These are phyloP conservation scores for Parochlus steinenii DNA, from an alignment of 2,888 invertebrate species.

Conservation along the genomic window DNA sequence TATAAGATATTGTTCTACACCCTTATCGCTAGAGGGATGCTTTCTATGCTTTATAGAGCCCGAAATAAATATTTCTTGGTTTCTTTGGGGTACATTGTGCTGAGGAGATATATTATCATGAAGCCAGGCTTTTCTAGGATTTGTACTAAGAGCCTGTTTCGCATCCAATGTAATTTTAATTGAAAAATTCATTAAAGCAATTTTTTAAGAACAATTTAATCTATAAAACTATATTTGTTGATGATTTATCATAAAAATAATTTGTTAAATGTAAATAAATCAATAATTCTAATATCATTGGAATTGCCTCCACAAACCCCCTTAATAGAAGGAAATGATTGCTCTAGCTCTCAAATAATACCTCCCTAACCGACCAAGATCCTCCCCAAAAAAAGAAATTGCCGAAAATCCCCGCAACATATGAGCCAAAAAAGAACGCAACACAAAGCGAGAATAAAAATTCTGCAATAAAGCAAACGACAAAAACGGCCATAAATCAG, in stretches of 20 bases:
- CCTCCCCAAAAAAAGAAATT: slow-evolving; percentile 1
- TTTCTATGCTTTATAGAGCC: neutral
- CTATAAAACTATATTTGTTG: neutral
- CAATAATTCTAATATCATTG: neutral
- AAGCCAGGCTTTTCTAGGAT: slow-evolving; percentile 4
- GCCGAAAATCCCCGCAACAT: neutral
- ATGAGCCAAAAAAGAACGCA: neutral
- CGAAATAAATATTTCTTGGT: neutral
- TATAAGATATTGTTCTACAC: slow-evolving; percentile 7
- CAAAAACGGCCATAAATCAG: slow-evolving; percentile 4
- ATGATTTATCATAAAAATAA: neutral
- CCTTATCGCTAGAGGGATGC: slow-evolving; percentile 1
- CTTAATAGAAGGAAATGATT: neutral
- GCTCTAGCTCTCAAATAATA: slow-evolving; percentile 1
- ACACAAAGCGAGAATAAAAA: neutral
- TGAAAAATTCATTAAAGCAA: no score
- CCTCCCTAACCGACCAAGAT: neutral
- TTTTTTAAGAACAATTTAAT: no score
- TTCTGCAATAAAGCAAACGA: neutral
- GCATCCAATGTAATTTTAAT: no score
- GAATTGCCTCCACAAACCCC: neutral
- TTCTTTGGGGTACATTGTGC: no score
- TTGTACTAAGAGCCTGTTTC: neutral
- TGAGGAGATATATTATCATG: slow-evolving; percentile 12
- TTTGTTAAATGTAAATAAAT: neutral